Conservation (phyloP, 2,888 invertebrate species). For the Volucella zonaria region DNA sequence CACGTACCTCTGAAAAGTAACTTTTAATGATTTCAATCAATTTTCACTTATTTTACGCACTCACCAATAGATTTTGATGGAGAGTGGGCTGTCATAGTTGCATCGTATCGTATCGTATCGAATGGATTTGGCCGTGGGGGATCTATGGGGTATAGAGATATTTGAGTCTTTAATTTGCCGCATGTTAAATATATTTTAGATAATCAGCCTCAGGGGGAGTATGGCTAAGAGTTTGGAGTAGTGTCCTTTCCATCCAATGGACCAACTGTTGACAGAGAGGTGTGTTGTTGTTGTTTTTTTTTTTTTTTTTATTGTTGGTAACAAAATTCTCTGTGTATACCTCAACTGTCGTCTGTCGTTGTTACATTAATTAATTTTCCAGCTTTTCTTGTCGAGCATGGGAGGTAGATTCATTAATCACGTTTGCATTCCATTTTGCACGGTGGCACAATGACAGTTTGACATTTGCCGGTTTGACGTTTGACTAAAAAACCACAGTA, state of each 20-base stretch:
- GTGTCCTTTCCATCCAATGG: not conserved
- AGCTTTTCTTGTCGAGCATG: slow-evolving; percentile 45
- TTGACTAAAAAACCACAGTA: slow-evolving; percentile 54
- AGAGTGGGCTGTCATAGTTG: no score
- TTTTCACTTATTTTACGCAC: slow-evolving; percentile 47
- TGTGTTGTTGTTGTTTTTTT: no score
- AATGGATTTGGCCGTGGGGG: slow-evolving; percentile 17
- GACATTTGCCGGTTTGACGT: slow-evolving; percentile 54
- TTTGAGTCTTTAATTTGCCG: slow-evolving; percentile 64
- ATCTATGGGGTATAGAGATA: slow-evolving; percentile 1
- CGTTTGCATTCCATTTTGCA: slow-evolving; percentile 48
- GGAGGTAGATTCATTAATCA: slow-evolving; percentile 60
- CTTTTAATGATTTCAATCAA: slow-evolving; percentile 65
- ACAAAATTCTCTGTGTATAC: slow-evolving; percentile 13
- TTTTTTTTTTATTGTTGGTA: not conserved
- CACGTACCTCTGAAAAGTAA: slow-evolving; percentile 31
- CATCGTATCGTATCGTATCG: slow-evolving; percentile 1
- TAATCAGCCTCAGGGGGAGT: slow-evolving; percentile 43
- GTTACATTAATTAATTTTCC: slow-evolving; percentile 69
- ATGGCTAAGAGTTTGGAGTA: not conserved
- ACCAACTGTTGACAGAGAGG: slow-evolving; percentile 55
- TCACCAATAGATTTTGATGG: not conserved
- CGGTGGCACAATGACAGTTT: slow-evolving; percentile 25
- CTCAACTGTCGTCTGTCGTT: slow-evolving; percentile 1
- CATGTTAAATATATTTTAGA: slow-evolving; percentile 46